Base-by-base conservation (phyloP, 2,797 vertebrate species). In the Xiphophorus birchmanni region DNA sequence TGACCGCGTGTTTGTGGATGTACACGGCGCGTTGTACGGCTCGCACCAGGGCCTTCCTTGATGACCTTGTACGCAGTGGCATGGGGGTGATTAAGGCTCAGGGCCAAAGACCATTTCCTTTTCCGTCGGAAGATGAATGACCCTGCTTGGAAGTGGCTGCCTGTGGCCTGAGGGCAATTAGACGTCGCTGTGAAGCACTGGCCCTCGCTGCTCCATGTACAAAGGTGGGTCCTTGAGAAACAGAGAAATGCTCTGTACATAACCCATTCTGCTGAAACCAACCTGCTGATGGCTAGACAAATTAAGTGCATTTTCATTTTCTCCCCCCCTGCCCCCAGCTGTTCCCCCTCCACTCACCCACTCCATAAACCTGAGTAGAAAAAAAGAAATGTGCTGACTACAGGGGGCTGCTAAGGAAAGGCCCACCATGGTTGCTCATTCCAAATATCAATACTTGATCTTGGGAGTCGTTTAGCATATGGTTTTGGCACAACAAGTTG, bases 81-180 rank as follows among this genome's bases (percentile, higher is more conserved):
- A 91, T 90, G 93, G 89, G 94, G 91, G 93, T 96, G 95, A 96
- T 95, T 96, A 96, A 95, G 91, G 93, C 95, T 94, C 92, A 89
- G 85, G 93, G 90, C 91, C 89, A 91, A 90, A 92, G 91, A 94
- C 93, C 92, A 92, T 95, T 95, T 95, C 91, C 92, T 94, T 93
- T 93, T 92, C 89, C 91, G 83, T 89, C 86, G 92, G 89, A 96
- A 96, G 95, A 96, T 94, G 91, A 94, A 96, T 94, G 95, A 89
- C 91, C 92, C 91, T 93, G 93, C 92, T 95, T 92, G 92, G 92
- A 94, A 95, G 91, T 90, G 91, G 92, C 94, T 93, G 93, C 92
- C 93, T 91, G 82, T 86, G 91, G 95, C 93, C 90, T 87, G 82
- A 2, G 92, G 94, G 93, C 94, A 95, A 96, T 95, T 94, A 95